Evolutionary conservation across 37 sponge, comb jelly and placozoan genomes (phyloP), one percentile per base, ranked within the genome.

Genomic region (Agelas oroides): DNA sequence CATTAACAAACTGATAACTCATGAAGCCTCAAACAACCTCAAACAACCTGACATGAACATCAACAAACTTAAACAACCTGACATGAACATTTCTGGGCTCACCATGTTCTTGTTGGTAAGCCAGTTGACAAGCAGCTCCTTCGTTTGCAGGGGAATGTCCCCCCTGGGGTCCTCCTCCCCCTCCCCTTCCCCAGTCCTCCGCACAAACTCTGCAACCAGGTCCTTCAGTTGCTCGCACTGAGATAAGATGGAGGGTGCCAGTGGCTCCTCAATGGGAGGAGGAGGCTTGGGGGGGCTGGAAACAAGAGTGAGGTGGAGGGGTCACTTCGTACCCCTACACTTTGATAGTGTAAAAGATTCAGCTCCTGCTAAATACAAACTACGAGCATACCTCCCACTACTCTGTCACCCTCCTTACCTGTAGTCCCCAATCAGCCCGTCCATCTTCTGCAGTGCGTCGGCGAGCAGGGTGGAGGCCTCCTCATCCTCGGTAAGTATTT

Each of bases 381-480:
- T n/a, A n/a, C n/a, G n/a, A n/a, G n/a, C n/a, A n/a, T n/a, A n/a
- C n/a, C n/a, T n/a, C n/a, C n/a, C n/a, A n/a, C n/a, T n/a, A n/a
- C n/a, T n/a, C n/a, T n/a, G 46, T 8, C 8, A 46, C 6, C 6
- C 28, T 37, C 3, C 46, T 20, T 25, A 67, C 74, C 65, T 71
- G 67, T 74, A 84, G 60, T 73, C 71, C 58, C 89, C 93, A 19
- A 93, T 85, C 28, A 93, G 57, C 0, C 93, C 86, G 57, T 93
- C 93, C 89, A 93, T 88, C 59, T 75, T 84, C 55, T 77, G 77
- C 54, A 93, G 78, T 0, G 93, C 93, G 59, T 77, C 63, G 8
- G 84, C 77, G 52, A 93, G 77, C 55, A 92, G 65, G 24, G 21
- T 46, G 18, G 81, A 74, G 2, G 84, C 30, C 30, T 80, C 81